Conservation (phyloP, 2,797 vertebrate genomes). For the Semotilus atromaculatus region DNA sequence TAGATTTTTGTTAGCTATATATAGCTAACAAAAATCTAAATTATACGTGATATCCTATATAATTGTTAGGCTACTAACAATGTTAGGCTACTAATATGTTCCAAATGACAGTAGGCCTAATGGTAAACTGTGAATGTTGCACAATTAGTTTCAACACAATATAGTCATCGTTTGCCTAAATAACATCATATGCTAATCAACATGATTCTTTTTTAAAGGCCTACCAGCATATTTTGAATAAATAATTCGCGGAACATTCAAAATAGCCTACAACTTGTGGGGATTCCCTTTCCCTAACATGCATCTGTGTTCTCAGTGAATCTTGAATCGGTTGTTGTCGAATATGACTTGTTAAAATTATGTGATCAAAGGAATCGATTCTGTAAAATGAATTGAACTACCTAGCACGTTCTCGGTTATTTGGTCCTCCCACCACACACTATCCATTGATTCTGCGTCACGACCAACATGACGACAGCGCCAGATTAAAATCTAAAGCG, state of each 20-base stretch:
- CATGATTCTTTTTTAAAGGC: too few relatives aligned
- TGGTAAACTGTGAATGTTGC: not conserved
- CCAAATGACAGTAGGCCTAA: not conserved
- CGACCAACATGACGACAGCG: constrained; percentile 7
- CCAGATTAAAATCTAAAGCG: not conserved
- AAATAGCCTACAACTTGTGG: not conserved
- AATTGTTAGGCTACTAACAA: not conserved
- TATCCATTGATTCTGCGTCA: constrained; percentile 31
- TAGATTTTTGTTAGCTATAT: not conserved
- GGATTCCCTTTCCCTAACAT: not conserved
- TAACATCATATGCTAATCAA: not conserved
- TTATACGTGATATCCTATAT: not conserved
- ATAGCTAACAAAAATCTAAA: too few relatives aligned
- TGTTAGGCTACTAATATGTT: not conserved
- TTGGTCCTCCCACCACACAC: constrained; percentile 48
- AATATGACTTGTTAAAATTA: not conserved
- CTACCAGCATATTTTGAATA: not conserved
- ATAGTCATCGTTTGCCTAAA: not conserved
- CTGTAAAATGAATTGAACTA: not conserved
- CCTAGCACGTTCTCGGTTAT: constrained; percentile 18
- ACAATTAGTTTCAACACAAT: constrained; percentile 2
- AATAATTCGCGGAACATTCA: not conserved
- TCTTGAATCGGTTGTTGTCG: not conserved
- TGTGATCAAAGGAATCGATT: constrained; percentile 30
- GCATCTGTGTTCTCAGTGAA: not conserved